A percentile compares a stretch with the other conserved stretches of the same genome.
Evolutionary conservation across 2,113 vertebrate species (phyloP).

Genomic region (Erythrocercus mccallii): DNA sequence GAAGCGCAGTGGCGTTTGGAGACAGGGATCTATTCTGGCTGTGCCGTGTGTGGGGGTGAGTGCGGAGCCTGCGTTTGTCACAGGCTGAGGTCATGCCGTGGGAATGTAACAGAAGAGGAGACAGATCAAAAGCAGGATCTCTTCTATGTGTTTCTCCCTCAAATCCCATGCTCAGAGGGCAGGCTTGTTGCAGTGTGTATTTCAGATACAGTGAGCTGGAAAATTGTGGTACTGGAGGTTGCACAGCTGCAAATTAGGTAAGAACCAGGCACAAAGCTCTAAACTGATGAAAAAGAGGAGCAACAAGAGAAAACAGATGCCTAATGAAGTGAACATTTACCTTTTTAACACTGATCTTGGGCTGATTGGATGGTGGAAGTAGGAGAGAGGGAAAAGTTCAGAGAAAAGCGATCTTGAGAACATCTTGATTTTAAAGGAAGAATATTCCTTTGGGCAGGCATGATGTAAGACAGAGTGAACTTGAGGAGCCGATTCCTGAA

Average conservation of each 20-base stretch:
- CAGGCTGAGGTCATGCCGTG: neutral
- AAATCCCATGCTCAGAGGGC: neutral
- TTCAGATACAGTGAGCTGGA: neutral
- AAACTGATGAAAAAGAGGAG: neutral
- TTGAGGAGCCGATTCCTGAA: neutral
- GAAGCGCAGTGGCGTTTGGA: accelerated
- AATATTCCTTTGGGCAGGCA: neutral
- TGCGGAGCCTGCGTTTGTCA: accelerated
- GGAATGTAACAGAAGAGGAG: neutral
- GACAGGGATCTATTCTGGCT: neutral
- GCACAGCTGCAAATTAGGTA: neutral
- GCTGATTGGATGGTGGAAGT: neutral
- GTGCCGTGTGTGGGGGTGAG: accelerated
- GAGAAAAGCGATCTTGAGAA: neutral
- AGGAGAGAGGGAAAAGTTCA: neutral
- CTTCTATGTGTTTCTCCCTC: neutral
- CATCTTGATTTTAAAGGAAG: neutral
- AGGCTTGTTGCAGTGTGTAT: neutral
- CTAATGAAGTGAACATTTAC: neutral
- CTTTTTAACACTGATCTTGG: neutral
- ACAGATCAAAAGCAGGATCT: neutral
- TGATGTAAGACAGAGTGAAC: neutral
- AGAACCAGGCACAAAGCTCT: neutral
- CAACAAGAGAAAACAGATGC: neutral
- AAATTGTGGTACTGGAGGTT: neutral